These are phyloP conservation scores for Neosilurus mollespiculum DNA, from an alignment of 2,797 vertebrate species.

Conservation along the genomic window DNA sequence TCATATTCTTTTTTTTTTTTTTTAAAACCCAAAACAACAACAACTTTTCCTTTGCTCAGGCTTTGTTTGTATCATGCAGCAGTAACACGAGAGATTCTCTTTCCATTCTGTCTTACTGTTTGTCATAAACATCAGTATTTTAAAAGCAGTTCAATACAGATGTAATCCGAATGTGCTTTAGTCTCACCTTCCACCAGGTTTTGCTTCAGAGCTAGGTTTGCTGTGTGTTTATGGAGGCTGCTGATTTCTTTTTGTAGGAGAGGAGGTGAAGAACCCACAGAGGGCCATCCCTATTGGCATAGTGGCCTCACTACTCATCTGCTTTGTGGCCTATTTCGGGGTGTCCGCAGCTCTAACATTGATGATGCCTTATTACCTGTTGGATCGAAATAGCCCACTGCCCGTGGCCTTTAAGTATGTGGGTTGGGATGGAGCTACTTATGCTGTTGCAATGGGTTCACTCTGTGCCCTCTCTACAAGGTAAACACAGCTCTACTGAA, in stretches of 20 bases:
- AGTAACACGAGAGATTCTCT: not conserved
- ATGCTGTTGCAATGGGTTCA: slow-evolving; percentile 82
- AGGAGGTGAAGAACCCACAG: slow-evolving; percentile 89
- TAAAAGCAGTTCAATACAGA: too few species aligned
- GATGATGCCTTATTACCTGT: slow-evolving; percentile 87
- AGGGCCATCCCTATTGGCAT: slow-evolving; percentile 87
- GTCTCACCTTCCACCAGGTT: not conserved
- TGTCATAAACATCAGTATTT: not conserved
- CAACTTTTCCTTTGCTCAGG: not conserved
- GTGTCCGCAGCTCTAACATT: slow-evolving; percentile 85
- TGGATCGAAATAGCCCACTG: slow-evolving; percentile 82
- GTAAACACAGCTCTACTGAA: slow-evolving; percentile 60
- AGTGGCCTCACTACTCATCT: slow-evolving; percentile 83
- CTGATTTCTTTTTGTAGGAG: slow-evolving; percentile 67
- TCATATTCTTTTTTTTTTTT: too few species aligned
- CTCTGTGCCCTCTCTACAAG: slow-evolving; percentile 85
- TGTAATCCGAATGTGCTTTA: not conserved
- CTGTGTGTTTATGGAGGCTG: not conserved
- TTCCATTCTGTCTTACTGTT: not conserved
- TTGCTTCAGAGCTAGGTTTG: not conserved
- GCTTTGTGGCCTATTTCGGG: slow-evolving; percentile 85
- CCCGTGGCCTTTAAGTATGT: slow-evolving; percentile 82
- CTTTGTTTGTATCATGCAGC: not conserved
- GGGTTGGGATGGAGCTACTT: slow-evolving; percentile 82
- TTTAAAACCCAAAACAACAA: too few species aligned